These are phyloP conservation scores for Amaurobius ferox DNA, from an alignment of 2,888 invertebrate species.

Conservation along the genomic window DNA sequence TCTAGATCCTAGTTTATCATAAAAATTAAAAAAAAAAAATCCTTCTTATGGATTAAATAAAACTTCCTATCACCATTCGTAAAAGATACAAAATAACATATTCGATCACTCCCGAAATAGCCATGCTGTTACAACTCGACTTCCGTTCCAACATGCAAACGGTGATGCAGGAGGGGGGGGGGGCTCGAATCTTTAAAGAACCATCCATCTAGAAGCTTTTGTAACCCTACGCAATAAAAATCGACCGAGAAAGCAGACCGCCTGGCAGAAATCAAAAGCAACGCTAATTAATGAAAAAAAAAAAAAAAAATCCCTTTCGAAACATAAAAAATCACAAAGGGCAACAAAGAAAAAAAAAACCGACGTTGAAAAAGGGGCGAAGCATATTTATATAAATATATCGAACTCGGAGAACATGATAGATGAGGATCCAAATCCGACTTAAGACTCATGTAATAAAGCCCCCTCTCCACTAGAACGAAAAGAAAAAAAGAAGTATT, in stretches of 20 bases:
- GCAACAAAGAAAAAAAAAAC: conserved; percentile 17
- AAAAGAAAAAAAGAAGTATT: conserved; percentile 28
- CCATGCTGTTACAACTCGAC: too few relatives aligned
- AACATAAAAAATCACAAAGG: background rate
- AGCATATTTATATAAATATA: conserved; percentile 72
- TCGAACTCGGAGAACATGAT: conserved; percentile 65
- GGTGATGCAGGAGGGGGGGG: too few relatives aligned
- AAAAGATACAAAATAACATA: too few relatives aligned
- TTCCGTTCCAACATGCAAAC: too few relatives aligned
- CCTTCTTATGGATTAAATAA: too few relatives aligned
- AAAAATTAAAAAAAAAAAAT: too few relatives aligned
- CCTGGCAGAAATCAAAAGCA: conserved; percentile 6
- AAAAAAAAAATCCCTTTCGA: background rate
- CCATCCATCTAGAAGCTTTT: background rate
- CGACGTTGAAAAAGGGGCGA: background rate
- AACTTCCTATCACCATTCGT: too few relatives aligned
- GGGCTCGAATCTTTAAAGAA: too few relatives aligned
- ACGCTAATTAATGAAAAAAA: conserved; percentile 12
- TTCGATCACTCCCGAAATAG: too few relatives aligned
- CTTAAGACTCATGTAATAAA: conserved; percentile 71
- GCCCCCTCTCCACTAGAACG: conserved; percentile 60
- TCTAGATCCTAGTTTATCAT: too few relatives aligned
- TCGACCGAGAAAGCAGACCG: background rate
- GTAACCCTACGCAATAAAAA: background rate
- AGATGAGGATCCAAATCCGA: conserved; percentile 69